These are phyloP conservation scores for Catharus fuscescens DNA, from an alignment of 2,113 vertebrate species.

Conservation along the genomic window DNA sequence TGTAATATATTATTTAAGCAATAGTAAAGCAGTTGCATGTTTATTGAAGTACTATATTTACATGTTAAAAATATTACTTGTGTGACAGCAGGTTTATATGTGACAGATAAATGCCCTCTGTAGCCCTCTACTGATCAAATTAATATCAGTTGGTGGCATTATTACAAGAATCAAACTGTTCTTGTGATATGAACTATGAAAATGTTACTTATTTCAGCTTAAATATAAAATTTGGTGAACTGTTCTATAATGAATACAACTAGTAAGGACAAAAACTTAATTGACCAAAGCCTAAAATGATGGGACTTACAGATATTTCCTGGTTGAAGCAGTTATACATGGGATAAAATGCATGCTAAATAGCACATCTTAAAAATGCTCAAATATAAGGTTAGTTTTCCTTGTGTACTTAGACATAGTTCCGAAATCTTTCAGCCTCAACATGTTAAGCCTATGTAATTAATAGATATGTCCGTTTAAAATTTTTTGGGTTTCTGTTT, in stretches of 20 bases:
- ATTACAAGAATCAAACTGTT: background rate
- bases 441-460: background rate
- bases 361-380: background rate
- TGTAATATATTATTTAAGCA: background rate
- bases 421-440: background rate
- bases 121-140: background rate
- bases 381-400: background rate
- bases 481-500: background rate
- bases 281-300: background rate
- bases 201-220: background rate
- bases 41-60: background rate
- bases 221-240: background rate
- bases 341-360: background rate
- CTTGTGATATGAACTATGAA: background rate
- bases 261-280: background rate
- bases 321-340: background rate
- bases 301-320: background rate
- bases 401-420: background rate
- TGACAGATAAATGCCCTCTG: background rate
- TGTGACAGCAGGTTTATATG: background rate
- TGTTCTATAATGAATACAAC: background rate
- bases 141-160: background rate
- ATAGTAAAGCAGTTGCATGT: background rate
- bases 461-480: background rate
- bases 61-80: background rate